Evolutionary conservation across 2,888 invertebrate genomes (phyloP).

Genomic region (Philaethria dido): DNA sequence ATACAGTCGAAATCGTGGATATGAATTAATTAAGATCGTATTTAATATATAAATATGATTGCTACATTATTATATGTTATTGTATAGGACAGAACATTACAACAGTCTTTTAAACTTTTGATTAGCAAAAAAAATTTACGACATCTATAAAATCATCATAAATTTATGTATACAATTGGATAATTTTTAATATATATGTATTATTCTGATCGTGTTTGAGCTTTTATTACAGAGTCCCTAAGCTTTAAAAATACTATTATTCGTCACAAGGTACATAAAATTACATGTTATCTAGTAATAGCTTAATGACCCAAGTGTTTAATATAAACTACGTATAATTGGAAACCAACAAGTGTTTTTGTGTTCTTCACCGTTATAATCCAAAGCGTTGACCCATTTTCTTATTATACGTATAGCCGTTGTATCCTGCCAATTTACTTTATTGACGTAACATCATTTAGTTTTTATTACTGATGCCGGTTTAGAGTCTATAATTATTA

Average conservation of each 20-base stretch:
- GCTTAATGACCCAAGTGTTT: slow-evolving; percentile 9
- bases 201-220: not conserved
- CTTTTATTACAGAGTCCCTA: not conserved
- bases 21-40: slow-evolving; percentile 56
- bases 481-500: slow-evolving; percentile 74
- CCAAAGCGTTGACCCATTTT: slow-evolving; percentile 70
- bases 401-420: slow-evolving; percentile 57
- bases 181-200: not conserved
- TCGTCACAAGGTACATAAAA: not conserved
- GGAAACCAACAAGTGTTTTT: slow-evolving; percentile 39
- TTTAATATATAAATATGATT: slow-evolving; percentile 6
- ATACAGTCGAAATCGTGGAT: slow-evolving; percentile 57
- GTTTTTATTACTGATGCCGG: slow-evolving; percentile 73
- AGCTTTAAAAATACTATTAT: not conserved
- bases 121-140: not conserved
- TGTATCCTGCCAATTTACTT: slow-evolving; percentile 80
- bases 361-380: slow-evolving; percentile 48
- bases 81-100: no score
- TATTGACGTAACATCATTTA: slow-evolving; percentile 78
- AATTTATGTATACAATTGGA: not conserved
- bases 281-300: not conserved
- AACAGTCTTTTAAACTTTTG: not conserved
- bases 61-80: no score
- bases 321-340: slow-evolving; percentile 28
- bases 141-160: no score